Percentiles rank a stretch among this genome's conserved stretches.
phyloP scores from a whole-genome alignment of 92 coral and sea anemone genomes.

The Chrysogorgia sp. region DNA sequence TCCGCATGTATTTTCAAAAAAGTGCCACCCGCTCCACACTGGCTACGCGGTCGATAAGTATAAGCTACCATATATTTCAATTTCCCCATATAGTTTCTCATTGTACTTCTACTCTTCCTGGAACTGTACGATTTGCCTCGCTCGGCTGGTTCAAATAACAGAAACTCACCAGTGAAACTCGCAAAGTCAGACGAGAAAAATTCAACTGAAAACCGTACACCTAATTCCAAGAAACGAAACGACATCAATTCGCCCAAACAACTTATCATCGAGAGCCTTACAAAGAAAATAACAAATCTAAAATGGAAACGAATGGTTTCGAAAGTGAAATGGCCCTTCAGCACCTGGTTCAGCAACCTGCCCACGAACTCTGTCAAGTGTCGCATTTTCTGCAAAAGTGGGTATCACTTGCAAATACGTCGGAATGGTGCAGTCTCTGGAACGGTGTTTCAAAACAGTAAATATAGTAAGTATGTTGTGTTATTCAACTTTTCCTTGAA shows the following conservation, averaged over 20 bases:
- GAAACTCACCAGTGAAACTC: no score
- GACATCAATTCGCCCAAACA: not conserved
- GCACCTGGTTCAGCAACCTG: constrained; percentile 10
- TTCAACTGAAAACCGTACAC: not conserved
- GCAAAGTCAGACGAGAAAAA: not conserved
- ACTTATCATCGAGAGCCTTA: constrained; percentile 7
- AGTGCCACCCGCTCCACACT: no score
- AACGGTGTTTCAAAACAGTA: constrained; percentile 76
- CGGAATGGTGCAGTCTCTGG: constrained; percentile 80
- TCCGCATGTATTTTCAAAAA: no score
- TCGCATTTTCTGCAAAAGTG: constrained; percentile 83
- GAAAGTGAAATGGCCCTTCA: not conserved
- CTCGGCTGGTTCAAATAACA: not conserved
- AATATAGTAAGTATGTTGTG: constrained; percentile 69
- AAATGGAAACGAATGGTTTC: constrained; percentile 9
- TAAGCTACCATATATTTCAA: no score
- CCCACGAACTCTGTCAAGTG: constrained; percentile 81
- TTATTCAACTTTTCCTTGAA: not conserved
- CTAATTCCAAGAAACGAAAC: not conserved
- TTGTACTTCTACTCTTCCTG: not conserved
- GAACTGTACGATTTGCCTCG: not conserved
- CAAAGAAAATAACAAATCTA: constrained; percentile 14
- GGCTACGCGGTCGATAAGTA: no score
- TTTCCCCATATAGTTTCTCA: not conserved
- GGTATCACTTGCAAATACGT: constrained; percentile 87